These are phyloP conservation scores for Parapristionchus giblindavisi DNA, from an alignment of 2,888 invertebrate genomes.

Conservation along the genomic window DNA sequence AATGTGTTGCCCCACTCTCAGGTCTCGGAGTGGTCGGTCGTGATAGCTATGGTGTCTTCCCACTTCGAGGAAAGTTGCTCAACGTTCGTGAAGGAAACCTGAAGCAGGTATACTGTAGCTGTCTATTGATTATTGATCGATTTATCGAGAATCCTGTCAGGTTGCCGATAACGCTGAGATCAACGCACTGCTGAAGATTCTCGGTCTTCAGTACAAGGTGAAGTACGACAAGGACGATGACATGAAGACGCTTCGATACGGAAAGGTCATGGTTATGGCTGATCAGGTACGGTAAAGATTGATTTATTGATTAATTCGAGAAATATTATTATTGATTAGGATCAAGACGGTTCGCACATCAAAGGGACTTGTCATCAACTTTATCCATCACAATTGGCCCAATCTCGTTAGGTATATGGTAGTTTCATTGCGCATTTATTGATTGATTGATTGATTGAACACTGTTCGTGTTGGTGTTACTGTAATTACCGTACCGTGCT, in stretches of 20 bases:
- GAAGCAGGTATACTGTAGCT: constrained; percentile 78
- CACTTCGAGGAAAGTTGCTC: constrained; percentile 90
- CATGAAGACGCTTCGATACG: constrained; percentile 88
- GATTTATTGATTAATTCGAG: background rate
- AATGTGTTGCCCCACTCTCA: too few relatives aligned
- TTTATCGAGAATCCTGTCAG: too few relatives aligned
- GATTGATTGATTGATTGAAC: background rate
- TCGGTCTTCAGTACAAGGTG: constrained; percentile 94
- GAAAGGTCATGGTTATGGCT: constrained; percentile 99
- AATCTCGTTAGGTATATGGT: constrained; percentile 78
- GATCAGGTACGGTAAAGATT: constrained; percentile 82
- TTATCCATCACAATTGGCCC: constrained; percentile 98
- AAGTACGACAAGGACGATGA: constrained; percentile 87
- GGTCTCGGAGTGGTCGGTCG: constrained; percentile 81
- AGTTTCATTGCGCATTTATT: too few relatives aligned
- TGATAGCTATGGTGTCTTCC: constrained; percentile 85
- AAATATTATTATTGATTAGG: constrained; percentile 61
- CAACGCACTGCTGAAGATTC: constrained; percentile 91
- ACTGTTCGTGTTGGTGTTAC: too few relatives aligned
- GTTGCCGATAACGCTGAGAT: constrained; percentile 96
- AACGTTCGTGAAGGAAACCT: constrained; percentile 97
- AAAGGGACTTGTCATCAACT: constrained; percentile 95
- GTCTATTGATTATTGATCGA: too few relatives aligned
- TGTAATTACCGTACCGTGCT: too few relatives aligned
- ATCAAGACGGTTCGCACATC: constrained; percentile 98